Evolutionary conservation across 1,140 invertebrate species (phyloP), one percentile per base, ranked within the genome.

Genomic region (Atta colombica): DNA sequence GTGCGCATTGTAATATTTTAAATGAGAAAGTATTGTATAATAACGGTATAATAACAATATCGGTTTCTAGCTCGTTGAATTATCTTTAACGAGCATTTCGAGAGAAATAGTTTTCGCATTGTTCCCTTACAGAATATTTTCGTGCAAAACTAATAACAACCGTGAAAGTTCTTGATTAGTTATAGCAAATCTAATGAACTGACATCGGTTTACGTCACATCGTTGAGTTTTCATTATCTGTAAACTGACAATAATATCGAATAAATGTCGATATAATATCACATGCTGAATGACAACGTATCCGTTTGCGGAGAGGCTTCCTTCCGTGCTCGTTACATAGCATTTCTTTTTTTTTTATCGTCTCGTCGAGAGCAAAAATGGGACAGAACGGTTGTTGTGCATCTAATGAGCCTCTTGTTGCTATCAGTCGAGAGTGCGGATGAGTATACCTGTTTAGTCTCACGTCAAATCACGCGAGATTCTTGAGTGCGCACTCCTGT

Each of bases 361-460:
- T 78, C 60, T 39, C 68, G 18, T 51, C 60, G 75, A 25, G 58
- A 75, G 74, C 21, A 81, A 68, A 89, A 89, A 89, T 72, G 61
- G 61, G 7, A 25, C 60, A 82, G 63, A 69, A 68, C 63, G 58
- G 21, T 61, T 53, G 55, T 18, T 74, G 21, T n/a, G 31, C 25
- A 85, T 87, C 90, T 93, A 93, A 94, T 93, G 92, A 94, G 90
- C 89, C 88, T 89, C 90, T 92, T 88, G 88, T 87, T 90, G 87
- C 60, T 75, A 68, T 91, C 87, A 58, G 77, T 88, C 77, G 75
- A 91, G 75, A 91, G 88, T 82, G 90, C 87, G 90, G 87, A 93
- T 86, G 77, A 91, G 86, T 85, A 77, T 90, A 75, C 85, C 74
- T 85, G 61, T 88, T 90, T 75, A 88, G 75, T 77, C 71, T 91